A percentile compares a stretch with the other conserved stretches of the same genome.
phyloP scores from a whole-genome alignment of 2,113 vertebrate genomes.

The Toxotes chatareus region DNA sequence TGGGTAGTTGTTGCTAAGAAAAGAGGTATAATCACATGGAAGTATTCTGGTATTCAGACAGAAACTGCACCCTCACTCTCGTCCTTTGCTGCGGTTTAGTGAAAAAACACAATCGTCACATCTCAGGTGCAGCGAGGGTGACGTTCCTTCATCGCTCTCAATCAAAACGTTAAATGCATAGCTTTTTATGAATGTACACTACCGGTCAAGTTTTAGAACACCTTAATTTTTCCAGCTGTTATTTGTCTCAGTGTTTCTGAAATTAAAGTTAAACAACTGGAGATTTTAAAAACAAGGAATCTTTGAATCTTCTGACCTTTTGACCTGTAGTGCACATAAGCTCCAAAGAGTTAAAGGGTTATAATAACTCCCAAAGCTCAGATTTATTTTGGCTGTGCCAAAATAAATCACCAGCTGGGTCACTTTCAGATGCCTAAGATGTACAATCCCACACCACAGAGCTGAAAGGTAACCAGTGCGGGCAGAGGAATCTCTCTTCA shows the following conservation, averaged over 20 bases:
- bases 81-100: background rate
- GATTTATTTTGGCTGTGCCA: constrained; percentile 36
- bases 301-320: too few relatives aligned
- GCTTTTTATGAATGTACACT: constrained; percentile 3
- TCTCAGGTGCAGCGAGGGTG: background rate
- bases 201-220: too few relatives aligned
- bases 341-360: constrained; percentile 1
- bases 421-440: constrained; percentile 24
- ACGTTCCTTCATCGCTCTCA: constrained; percentile 8
- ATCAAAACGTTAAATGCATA: constrained; percentile 29
- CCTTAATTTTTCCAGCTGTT: too few relatives aligned
- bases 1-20: constrained; percentile 9
- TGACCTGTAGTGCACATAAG: background rate
- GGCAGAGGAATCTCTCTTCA: constrained; percentile 36
- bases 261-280: too few relatives aligned
- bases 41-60: constrained; percentile 13
- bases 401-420: constrained; percentile 14
- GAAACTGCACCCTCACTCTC: background rate
- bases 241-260: too few relatives aligned
- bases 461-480: constrained; percentile 25
- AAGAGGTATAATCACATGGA: constrained; percentile 21
- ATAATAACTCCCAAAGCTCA: background rate
- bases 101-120: background rate
- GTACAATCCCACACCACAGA: background rate
- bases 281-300: too few relatives aligned